Conservation (phyloP, 2,888 invertebrate species). For the Pristionchus entomophagus region DNA sequence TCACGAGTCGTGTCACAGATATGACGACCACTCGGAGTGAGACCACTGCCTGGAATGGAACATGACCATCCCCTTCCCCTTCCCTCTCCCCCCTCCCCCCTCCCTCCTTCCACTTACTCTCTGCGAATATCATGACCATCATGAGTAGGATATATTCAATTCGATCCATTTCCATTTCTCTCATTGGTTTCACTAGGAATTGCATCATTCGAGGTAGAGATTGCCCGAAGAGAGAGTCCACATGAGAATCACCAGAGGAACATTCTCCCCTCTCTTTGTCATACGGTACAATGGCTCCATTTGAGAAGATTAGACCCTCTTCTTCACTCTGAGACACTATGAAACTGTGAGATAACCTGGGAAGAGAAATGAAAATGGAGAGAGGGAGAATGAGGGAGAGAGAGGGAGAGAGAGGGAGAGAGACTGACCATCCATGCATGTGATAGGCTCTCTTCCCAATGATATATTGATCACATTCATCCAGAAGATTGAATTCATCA, state of each 20-base stretch:
- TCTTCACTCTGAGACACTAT: constrained; percentile 56
- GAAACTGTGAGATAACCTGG: constrained; percentile 59
- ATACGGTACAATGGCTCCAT: constrained; percentile 61
- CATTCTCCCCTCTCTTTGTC: neutral
- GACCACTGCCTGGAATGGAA: neutral
- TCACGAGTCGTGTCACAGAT: constrained; percentile 21
- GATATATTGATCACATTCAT: constrained; percentile 26
- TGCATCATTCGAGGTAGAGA: constrained; percentile 40
- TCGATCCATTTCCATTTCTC: constrained; percentile 38
- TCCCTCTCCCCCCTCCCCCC: neutral
- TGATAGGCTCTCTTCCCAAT: neutral
- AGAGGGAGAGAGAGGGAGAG: neutral
- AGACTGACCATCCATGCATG: constrained; percentile 39
- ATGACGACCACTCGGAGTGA: neutral
- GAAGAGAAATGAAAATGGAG: neutral
- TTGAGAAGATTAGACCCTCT: constrained; percentile 60
- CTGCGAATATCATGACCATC: constrained; percentile 25
- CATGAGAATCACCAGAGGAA: neutral
- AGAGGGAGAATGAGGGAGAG: neutral
- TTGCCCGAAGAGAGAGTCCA: neutral
- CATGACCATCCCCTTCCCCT: neutral
- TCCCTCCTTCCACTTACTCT: neutral
- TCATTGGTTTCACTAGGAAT: constrained; percentile 27
- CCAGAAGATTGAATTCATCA: constrained; percentile 40
- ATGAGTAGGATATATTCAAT: constrained; percentile 29